Conservation (phyloP, 2,113 vertebrate species). For the Clarias magur region DNA sequence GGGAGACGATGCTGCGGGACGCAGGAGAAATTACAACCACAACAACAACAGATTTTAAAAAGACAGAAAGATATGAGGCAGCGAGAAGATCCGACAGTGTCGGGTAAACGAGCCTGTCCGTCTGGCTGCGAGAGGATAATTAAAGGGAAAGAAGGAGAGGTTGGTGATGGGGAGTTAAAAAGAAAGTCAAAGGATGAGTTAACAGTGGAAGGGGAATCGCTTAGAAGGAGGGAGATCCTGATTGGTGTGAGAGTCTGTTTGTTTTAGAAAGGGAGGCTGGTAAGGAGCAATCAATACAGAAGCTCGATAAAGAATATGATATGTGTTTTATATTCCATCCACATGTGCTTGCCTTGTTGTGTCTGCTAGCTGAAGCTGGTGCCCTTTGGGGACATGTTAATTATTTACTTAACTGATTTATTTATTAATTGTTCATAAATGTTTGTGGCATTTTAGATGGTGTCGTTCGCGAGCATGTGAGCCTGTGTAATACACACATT, state of each 20-base stretch:
- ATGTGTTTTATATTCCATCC: conserved; percentile 47
- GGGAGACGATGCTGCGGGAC: neutral
- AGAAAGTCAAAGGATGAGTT: conserved; percentile 41
- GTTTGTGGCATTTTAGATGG: conserved; percentile 43
- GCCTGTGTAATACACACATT: neutral
- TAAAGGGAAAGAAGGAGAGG: conserved; percentile 69
- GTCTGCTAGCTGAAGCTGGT: conserved; percentile 30
- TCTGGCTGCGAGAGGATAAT: conserved; percentile 70
- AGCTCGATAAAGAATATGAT: conserved; percentile 38
- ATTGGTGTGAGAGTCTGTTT: conserved; percentile 40
- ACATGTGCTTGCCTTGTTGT: conserved; percentile 35
- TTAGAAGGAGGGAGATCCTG: conserved; percentile 39
- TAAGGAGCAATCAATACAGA: conserved; percentile 42
- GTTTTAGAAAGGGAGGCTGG: conserved; percentile 45
- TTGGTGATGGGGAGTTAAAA: conserved; percentile 39
- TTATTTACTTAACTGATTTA: neutral
- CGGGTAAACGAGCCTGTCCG: conserved; percentile 60
- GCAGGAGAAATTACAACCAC: neutral
- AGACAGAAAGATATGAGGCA: conserved; percentile 48
- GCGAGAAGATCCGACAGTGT: conserved; percentile 37
- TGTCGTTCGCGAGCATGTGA: neutral
- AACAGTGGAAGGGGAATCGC: conserved; percentile 55
- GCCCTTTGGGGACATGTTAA: conserved; percentile 40
- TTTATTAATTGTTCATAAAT: neutral
- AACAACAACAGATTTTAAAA: conserved; percentile 22